Evolutionary conservation across 2,797 vertebrate species (phyloP).

Genomic region (Syngnathus rostellatus): DNA sequence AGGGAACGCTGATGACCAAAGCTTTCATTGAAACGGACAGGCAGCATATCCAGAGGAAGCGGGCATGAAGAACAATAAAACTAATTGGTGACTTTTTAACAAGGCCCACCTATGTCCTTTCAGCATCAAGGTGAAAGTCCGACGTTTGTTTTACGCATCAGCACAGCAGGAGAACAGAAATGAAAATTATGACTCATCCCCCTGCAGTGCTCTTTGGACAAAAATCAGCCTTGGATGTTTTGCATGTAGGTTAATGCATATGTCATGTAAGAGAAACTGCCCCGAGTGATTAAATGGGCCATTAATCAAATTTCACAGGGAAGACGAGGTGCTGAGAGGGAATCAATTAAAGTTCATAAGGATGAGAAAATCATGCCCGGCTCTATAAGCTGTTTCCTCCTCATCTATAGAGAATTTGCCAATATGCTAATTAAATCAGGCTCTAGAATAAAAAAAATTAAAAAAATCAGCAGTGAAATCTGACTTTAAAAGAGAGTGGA

Average conservation of each 20-base stretch:
- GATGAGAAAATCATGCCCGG: slow-evolving; percentile 20
- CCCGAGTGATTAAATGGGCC: slow-evolving; percentile 57
- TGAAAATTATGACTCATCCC: slow-evolving; percentile 20
- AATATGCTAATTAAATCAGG: slow-evolving; percentile 10
- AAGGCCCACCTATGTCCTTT: not conserved
- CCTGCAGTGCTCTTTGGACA: slow-evolving; percentile 33
- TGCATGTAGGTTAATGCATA: slow-evolving; percentile 48
- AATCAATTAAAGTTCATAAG: slow-evolving; percentile 44
- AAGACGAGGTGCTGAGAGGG: slow-evolving; percentile 26
- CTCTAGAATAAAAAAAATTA: not conserved
- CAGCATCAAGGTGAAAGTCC: not conserved
- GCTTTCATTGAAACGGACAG: slow-evolving; percentile 60
- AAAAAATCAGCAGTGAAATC: not conserved
- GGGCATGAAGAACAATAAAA: slow-evolving; percentile 38
- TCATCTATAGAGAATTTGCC: slow-evolving; percentile 18
- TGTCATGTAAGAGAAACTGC: slow-evolving; percentile 61
- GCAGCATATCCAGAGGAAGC: slow-evolving; percentile 34
- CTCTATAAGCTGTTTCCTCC: slow-evolving; percentile 7
- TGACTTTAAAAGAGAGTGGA: not conserved
- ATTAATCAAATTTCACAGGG: slow-evolving; percentile 46
- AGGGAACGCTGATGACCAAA: slow-evolving; percentile 47
- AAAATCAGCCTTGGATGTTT: slow-evolving; percentile 50
- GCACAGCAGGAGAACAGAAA: not conserved
- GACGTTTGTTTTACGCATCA: not conserved
- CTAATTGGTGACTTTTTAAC: slow-evolving; percentile 55